Conservation (phyloP, 2,113 vertebrate genomes). For the Cinclus cinclus region DNA sequence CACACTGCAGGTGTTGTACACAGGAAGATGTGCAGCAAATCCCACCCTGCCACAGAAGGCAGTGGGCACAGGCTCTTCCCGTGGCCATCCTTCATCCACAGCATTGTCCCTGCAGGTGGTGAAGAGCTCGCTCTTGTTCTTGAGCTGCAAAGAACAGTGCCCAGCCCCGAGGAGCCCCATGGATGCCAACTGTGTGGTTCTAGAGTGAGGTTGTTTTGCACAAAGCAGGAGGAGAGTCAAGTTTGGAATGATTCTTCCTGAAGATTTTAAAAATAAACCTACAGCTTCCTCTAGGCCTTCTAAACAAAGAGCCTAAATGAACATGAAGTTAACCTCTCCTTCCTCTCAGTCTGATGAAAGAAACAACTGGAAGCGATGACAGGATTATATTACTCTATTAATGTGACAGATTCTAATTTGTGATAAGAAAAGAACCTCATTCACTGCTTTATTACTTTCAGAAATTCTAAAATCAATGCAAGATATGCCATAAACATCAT, state of each 20-base stretch:
- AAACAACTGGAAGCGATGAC: constrained; percentile 15
- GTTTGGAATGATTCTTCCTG: not conserved
- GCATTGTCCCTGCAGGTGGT: fast-evolving
- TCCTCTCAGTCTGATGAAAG: not conserved
- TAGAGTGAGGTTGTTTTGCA: not conserved
- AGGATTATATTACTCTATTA: constrained; percentile 58
- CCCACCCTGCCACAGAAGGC: not conserved
- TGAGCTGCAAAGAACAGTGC: not conserved
- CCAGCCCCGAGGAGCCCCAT: fast-evolving
- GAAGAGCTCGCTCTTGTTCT: not conserved
- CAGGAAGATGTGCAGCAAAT: not conserved
- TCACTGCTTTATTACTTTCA: constrained; percentile 59
- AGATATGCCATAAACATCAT: constrained; percentile 55
- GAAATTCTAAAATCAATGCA: constrained; percentile 68
- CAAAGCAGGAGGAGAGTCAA: not conserved
- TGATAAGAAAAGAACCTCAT: constrained; percentile 59
- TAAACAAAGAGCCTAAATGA: not conserved
- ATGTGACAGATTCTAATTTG: constrained; percentile 63
- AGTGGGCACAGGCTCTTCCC: not conserved
- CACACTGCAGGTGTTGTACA: fast-evolving
- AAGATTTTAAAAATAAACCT: not conserved
- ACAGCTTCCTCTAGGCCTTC: not conserved
- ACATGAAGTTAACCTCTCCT: not conserved
- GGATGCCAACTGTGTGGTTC: not conserved
- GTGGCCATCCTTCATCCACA: not conserved